Evolutionary conservation across 2,113 vertebrate species (phyloP).

Genomic region (Apaloderma vittatum): DNA sequence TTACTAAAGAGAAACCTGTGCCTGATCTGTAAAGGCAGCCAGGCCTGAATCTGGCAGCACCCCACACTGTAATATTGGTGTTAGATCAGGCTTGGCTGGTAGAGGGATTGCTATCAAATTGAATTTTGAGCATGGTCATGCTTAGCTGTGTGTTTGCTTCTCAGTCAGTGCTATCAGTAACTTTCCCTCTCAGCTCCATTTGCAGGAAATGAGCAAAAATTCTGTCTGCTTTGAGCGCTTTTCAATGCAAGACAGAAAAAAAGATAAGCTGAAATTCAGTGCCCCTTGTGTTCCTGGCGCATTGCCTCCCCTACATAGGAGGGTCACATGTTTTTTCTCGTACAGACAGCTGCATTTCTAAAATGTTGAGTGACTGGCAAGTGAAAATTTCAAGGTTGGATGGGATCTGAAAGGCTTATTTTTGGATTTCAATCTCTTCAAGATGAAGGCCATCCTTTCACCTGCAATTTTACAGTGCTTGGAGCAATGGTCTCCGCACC

Average conservation of each 20-base stretch:
- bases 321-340: fast-evolving
- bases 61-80: fast-evolving
- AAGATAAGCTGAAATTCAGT: background rate
- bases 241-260: background rate
- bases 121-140: background rate
- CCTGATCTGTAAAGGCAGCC: background rate
- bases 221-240: background rate
- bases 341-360: background rate
- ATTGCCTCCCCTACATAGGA: background rate
- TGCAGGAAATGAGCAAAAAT: constrained; percentile 10
- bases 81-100: background rate
- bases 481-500: background rate
- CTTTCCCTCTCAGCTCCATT: background rate
- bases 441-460: background rate
- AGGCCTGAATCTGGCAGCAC: background rate
- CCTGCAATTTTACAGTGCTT: background rate
- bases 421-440: background rate
- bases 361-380: background rate
- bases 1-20: background rate
- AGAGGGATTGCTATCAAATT: background rate
- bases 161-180: background rate
- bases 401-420: background rate
- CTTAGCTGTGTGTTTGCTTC: background rate
- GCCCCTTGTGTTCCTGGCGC: background rate
- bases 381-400: background rate